Base-by-base conservation (phyloP, 2,888 invertebrate genomes). In the Thereva nobilitata region DNA sequence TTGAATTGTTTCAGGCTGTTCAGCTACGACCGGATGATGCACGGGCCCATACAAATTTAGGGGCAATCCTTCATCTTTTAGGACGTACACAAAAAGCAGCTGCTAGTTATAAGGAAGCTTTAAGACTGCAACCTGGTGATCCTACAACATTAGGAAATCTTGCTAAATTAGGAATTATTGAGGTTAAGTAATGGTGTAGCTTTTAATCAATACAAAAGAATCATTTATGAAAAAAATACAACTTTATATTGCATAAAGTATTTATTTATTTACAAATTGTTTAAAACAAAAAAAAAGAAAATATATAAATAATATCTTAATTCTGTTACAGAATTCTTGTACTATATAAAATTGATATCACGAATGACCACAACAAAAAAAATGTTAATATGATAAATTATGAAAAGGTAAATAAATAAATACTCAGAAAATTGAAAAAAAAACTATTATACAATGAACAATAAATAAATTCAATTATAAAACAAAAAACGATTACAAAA, bases 41-140 rank as follows among this genome's bases (percentile, higher is more conserved):
- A 0, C 88, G 93, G 72, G 92, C 93, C 67, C 94, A 95, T 82
- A 94, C 95, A 75, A 97, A 97, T 81, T 85, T 96, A 66, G 97
- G 97, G 35, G 97, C 97, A 67, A 97, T 97, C 77, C 84, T 95
- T 68, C 97, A 97, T 82, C 85, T 95, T 72, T 93, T 96, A 79
- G 94, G 94, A 35, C 95, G 95, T 80, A 90, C 93, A 74, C 83
- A 85, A 37, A 92, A 94, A 71, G 97, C 97, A 0, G 93, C 94
- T 53, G 84, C 86, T 10, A 91, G 93, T 68, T 97, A 97, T 80
- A 85, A 90, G 72, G 87, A 89, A 76, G 96, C 97, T 0, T 83
- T 97, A 67, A 85, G 89, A 75, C 83, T 97, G 66, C 90, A 93
- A 76, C 97, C 97, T 0, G 89, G 91, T 71, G 96, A 97, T 79